phyloP scores from a whole-genome alignment of 1,140 invertebrate species.

The Bombus breviceps region DNA sequence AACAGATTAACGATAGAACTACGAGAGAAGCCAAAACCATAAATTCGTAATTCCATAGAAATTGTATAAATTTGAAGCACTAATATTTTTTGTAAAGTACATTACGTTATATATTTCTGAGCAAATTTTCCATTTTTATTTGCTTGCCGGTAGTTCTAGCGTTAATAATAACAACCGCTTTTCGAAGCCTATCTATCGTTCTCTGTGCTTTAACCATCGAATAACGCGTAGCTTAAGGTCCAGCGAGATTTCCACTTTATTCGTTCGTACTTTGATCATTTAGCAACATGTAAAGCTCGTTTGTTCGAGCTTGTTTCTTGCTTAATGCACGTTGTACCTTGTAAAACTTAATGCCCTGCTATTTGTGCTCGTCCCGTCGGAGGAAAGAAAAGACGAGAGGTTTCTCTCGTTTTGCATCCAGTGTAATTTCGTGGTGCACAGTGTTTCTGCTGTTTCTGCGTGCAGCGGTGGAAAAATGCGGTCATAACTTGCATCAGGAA shows the following conservation, averaged over 20 bases:
- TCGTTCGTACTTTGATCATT: neutral
- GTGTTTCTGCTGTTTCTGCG: slow-evolving; percentile 52
- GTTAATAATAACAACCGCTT: neutral
- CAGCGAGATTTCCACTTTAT: neutral
- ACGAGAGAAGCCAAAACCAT: too few species aligned
- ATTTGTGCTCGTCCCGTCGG: neutral
- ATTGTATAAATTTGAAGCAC: too few species aligned
- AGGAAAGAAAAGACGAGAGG: neutral
- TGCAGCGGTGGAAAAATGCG: slow-evolving; percentile 14
- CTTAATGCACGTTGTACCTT: neutral
- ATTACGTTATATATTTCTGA: too few species aligned
- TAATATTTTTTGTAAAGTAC: too few species aligned
- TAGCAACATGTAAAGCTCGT: neutral
- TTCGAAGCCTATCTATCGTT: neutral
- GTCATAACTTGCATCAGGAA: slow-evolving; percentile 4
- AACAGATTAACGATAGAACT: too few species aligned
- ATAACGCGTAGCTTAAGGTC: neutral
- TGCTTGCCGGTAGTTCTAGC: too few species aligned
- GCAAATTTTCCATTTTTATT: too few species aligned
- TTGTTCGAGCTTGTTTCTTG: neutral
- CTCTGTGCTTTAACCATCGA: neutral
- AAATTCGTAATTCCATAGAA: too few species aligned
- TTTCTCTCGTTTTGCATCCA: slow-evolving; percentile 19
- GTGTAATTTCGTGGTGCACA: slow-evolving; percentile 27
- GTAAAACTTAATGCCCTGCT: neutral